Evolutionary conservation across 1,140 invertebrate genomes (phyloP).

Genomic region (Sarcophaga peregrina): DNA sequence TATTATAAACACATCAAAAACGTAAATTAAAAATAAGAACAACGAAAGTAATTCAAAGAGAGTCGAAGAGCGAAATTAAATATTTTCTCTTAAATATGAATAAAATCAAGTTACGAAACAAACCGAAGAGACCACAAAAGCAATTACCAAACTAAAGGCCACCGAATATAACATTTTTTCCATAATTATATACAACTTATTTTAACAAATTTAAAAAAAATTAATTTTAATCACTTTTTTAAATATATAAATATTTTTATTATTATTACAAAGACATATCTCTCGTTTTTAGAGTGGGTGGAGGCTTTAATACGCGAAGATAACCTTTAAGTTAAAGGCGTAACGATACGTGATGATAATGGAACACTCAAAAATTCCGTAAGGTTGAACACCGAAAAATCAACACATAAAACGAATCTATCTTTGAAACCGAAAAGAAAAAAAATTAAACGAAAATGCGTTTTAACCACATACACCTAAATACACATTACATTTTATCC

Average conservation of each 20-base stretch:
- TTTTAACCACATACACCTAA: neutral
- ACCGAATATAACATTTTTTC: neutral
- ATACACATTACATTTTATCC: neutral
- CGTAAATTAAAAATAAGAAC: neutral
- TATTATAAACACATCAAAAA: slow-evolving; percentile 4
- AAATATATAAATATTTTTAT: neutral
- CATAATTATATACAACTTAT: neutral
- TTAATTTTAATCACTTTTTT: neutral
- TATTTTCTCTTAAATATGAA: no score
- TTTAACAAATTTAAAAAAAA: neutral
- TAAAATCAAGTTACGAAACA: neutral
- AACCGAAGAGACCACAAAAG: neutral
- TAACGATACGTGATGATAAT: slow-evolving; percentile 23
- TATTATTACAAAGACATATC: neutral
- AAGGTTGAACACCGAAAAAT: neutral
- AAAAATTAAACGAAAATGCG: neutral
- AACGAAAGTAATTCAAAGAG: neutral
- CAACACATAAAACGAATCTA: neutral
- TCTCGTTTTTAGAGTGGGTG: slow-evolving; percentile 18
- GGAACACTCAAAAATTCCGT: slow-evolving; percentile 38
- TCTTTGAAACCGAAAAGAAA: slow-evolving; percentile 1
- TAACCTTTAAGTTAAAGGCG: slow-evolving; percentile 40
- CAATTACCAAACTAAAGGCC: neutral
- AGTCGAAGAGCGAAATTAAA: neutral
- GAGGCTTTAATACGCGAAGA: slow-evolving; percentile 29